Base-by-base conservation (phyloP, 2,888 invertebrate genomes). In the Ethmia dodecea region DNA sequence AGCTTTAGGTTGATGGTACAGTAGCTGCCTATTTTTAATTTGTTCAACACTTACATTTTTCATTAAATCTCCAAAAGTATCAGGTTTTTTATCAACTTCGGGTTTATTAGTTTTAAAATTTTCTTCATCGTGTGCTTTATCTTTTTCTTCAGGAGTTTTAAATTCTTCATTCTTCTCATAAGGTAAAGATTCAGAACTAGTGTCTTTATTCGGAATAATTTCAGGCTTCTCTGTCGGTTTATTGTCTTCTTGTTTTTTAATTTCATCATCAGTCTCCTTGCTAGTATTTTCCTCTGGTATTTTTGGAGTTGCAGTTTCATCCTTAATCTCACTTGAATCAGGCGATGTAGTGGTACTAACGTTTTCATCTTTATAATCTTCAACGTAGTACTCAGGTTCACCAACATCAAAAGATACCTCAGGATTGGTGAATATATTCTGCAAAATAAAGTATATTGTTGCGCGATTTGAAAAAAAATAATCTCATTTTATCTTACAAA, bases 1-100 rank as follows among this genome's bases (percentile, higher is more conserved):
- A n/a, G n/a, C n/a, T n/a, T n/a, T n/a, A n/a, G n/a, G n/a, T n/a
- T n/a, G n/a, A n/a, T n/a, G n/a, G n/a, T n/a, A n/a, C n/a, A n/a
- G n/a, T n/a, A n/a, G n/a, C n/a, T n/a, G n/a, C n/a, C n/a, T n/a
- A n/a, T n/a, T n/a, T n/a, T n/a, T n/a, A n/a, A n/a, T n/a, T n/a
- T n/a, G n/a, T n/a, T n/a, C n/a, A n/a, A n/a, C 28, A 33, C 42
- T 45, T 43, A 63, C 58, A 29, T 57, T 54, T 14, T 59, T 51
- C 3, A 57, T 37, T 1, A 56, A 34, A 15, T 60, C 51, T 12
- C 50, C 15, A 13, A 55, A 31, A 11, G 41, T 27, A 18, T 55
- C 44, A 4, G 18, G 3, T 14, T 24, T 24, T 25, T 14, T 25
- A n/a, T 12, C 31, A 20, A 13, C n/a, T 15, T 11, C 16, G 5